Percentiles rank a stretch among this genome's conserved stretches.
Evolutionary conservation across 2,888 invertebrate species (phyloP).

Genomic region (Drosophila siamana): DNA sequence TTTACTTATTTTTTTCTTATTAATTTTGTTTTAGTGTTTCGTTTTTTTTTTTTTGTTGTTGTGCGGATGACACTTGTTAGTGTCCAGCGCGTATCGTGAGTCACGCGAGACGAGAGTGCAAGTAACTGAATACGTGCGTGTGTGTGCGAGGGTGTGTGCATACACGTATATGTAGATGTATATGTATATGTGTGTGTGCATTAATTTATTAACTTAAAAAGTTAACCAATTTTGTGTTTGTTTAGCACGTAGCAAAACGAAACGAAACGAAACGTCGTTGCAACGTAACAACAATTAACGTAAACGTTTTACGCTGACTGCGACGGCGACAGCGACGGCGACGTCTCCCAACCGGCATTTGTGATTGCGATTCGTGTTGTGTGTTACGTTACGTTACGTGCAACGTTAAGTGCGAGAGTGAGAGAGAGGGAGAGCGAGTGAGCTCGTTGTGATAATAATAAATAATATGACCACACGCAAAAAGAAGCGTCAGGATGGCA

Average conservation of each 20-base stretch:
- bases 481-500: conserved; percentile 88
- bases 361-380: conserved; percentile 39
- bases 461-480: conserved; percentile 88
- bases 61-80: conserved; percentile 59
- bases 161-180: conserved; percentile 3
- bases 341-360: conserved; percentile 40
- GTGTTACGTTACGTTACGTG: conserved; percentile 47
- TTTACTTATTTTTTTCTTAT: conserved; percentile 38
- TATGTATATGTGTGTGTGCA: conserved; percentile 34
- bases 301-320: conserved; percentile 53
- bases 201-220: conserved; percentile 33
- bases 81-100: conserved; percentile 39
- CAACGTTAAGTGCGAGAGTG: conserved; percentile 34
- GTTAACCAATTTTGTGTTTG: conserved; percentile 46
- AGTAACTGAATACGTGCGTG: conserved; percentile 25
- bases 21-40: not conserved
- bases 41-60: conserved; percentile 27
- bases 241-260: conserved; percentile 42
- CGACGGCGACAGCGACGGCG: conserved; percentile 25
- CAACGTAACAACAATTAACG: conserved; percentile 58
- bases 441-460: conserved; percentile 51
- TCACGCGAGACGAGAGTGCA: conserved; percentile 48
- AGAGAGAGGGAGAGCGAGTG: conserved; percentile 16
- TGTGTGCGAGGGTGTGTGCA: conserved; percentile 33
- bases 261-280: conserved; percentile 23